These are phyloP conservation scores for Alcis repandata DNA, from an alignment of 2,888 invertebrate genomes.

Conservation along the genomic window DNA sequence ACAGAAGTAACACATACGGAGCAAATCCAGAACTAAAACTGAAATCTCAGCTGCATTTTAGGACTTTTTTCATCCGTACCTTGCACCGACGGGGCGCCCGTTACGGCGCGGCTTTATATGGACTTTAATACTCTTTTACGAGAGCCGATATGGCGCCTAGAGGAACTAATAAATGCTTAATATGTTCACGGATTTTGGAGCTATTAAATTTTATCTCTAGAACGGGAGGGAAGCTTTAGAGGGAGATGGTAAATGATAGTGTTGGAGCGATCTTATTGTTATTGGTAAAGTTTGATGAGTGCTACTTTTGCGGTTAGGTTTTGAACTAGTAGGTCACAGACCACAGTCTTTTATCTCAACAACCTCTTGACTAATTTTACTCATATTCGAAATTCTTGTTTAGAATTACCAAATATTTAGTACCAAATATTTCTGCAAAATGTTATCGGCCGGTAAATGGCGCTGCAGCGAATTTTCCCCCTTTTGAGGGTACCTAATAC, in stretches of 20 bases:
- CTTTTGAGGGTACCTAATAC: too few relatives aligned
- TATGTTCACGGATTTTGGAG: constrained; percentile 50
- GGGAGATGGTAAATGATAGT: neutral
- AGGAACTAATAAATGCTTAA: constrained; percentile 53
- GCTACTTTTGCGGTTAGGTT: too few relatives aligned
- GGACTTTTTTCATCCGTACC: constrained; percentile 44
- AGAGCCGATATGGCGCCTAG: constrained; percentile 57
- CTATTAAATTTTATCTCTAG: constrained; percentile 35
- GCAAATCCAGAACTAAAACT: neutral
- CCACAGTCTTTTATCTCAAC: too few relatives aligned
- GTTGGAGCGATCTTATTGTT: neutral
- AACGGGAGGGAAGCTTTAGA: constrained; percentile 3
- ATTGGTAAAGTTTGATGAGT: too few relatives aligned
- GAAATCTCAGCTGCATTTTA: constrained; percentile 4
- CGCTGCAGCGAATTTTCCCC: too few relatives aligned
- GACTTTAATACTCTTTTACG: constrained; percentile 67
- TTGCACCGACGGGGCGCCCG: constrained; percentile 44
- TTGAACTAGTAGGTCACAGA: too few relatives aligned
- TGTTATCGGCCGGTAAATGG: too few relatives aligned
- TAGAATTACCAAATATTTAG: too few relatives aligned
- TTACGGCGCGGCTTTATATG: constrained; percentile 67
- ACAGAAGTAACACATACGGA: too few relatives aligned
- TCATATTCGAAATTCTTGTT: too few relatives aligned
- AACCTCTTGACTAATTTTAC: too few relatives aligned
- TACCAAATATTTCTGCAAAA: too few relatives aligned